These are phyloP conservation scores for Chiloscyllium plagiosum DNA, from an alignment of 2,113 vertebrate species.

Conservation along the genomic window DNA sequence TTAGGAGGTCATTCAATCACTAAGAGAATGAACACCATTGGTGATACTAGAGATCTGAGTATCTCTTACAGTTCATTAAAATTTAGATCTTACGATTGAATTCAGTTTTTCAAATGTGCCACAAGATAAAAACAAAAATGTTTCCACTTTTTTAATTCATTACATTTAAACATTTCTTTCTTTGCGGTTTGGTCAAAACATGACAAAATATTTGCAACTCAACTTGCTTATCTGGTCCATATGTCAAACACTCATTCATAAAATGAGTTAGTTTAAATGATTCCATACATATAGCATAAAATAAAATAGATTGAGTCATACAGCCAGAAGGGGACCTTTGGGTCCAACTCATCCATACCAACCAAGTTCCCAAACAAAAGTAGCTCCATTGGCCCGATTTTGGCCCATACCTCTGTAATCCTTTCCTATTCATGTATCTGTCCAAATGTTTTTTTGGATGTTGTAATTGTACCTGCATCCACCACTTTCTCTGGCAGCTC, in stretches of 20 bases:
- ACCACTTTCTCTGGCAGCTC: too few species aligned
- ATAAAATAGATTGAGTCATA: too few species aligned
- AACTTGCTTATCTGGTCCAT: not conserved
- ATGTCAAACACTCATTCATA: not conserved
- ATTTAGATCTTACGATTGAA: conserved; percentile 40
- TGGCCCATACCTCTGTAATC: too few species aligned
- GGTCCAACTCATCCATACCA: too few species aligned
- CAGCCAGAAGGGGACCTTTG: too few species aligned
- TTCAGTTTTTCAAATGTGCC: not conserved
- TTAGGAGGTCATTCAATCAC: not conserved
- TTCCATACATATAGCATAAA: not conserved
- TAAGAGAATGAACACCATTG: conserved; percentile 1
- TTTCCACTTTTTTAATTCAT: not conserved
- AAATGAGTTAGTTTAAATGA: not conserved
- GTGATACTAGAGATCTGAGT: conserved; percentile 53
- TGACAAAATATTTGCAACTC: too few species aligned
- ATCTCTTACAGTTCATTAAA: conserved; percentile 55
- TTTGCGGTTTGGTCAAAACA: not conserved
- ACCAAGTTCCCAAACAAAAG: too few species aligned
- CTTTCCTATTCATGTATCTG: too few species aligned
- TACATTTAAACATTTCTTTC: not conserved
- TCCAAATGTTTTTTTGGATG: too few species aligned
- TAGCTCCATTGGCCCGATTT: too few species aligned
- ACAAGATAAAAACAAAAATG: not conserved
- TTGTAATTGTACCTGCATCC: too few species aligned